phyloP scores from a whole-genome alignment of 2,888 invertebrate species.

The Mantis religiosa region DNA sequence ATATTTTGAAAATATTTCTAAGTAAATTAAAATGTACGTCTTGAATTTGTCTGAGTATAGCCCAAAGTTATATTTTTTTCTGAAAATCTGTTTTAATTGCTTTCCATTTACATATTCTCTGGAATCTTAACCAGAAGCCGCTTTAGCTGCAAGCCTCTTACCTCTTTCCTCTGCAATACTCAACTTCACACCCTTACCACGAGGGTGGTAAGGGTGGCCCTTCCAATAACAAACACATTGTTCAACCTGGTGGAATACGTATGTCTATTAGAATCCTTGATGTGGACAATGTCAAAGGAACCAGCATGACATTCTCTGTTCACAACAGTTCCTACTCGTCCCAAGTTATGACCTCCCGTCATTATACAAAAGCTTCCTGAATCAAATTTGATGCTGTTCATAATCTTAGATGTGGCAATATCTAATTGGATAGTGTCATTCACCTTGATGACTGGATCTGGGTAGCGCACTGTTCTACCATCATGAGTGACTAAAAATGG shows the following conservation, averaged over 20 bases:
- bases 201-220: slow-evolving; percentile 93
- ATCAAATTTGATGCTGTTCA: slow-evolving; percentile 98
- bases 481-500: slow-evolving; percentile 96
- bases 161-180: slow-evolving; percentile 99
- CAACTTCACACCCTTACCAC: slow-evolving; percentile 94
- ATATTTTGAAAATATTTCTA: too few species aligned
- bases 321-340: slow-evolving; percentile 95
- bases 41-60: too few species aligned
- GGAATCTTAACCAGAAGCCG: slow-evolving; percentile 48
- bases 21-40: too few species aligned
- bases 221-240: slow-evolving; percentile 99
- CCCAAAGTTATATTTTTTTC: too few species aligned
- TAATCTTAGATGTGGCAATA: slow-evolving; percentile 88
- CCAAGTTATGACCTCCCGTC: slow-evolving; percentile 99
- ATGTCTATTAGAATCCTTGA: slow-evolving; percentile 95
- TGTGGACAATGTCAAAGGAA: slow-evolving; percentile 97
- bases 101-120: neutral
- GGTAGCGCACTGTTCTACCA: slow-evolving; percentile 96
- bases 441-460: slow-evolving; percentile 94
- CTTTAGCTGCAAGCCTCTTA: slow-evolving; percentile 90
- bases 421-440: slow-evolving; percentile 96
- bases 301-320: slow-evolving; percentile 98
- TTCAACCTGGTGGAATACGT: slow-evolving; percentile 96
- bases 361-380: slow-evolving; percentile 98
- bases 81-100: neutral